Percentiles rank a stretch among this genome's conserved stretches.
Evolutionary conservation across 1,140 invertebrate genomes (phyloP).

Genomic region (Drosophila navojoa): DNA sequence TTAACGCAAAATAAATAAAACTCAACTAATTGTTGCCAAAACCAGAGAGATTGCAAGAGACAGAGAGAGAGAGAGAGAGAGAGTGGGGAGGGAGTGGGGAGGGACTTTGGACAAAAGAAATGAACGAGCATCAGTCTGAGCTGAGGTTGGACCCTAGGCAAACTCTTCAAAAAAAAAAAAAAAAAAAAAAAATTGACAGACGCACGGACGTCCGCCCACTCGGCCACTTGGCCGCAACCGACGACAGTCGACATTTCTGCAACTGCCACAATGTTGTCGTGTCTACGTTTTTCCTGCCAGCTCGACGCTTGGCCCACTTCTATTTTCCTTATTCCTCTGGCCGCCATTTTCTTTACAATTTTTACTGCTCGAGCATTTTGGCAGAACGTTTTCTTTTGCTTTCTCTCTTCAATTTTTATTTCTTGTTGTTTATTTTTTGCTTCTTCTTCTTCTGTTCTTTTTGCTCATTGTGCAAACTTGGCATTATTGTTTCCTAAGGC

Average conservation of each 20-base stretch:
- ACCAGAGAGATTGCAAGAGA: constrained; percentile 6
- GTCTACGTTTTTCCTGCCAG: constrained; percentile 39
- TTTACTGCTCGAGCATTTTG: constrained; percentile 77
- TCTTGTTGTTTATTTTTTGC: constrained; percentile 29
- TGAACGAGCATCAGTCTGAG: constrained; percentile 49
- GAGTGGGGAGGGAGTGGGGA: neutral
- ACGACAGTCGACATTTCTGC: constrained; percentile 78
- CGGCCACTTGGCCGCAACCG: constrained; percentile 51
- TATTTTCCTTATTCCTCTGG: constrained; percentile 49
- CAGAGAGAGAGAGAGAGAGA: neutral
- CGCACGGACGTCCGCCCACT: constrained; percentile 37
- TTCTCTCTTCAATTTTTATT: constrained; percentile 27
- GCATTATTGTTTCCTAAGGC: constrained; percentile 83
- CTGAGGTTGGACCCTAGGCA: constrained; percentile 45
- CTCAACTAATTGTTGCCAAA: constrained; percentile 82
- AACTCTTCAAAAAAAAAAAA: constrained; percentile 51
- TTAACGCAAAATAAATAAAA: constrained; percentile 84
- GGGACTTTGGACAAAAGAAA: constrained; percentile 39
- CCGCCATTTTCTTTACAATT: constrained; percentile 70
- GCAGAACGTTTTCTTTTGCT: constrained; percentile 28
- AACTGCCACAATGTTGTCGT: constrained; percentile 79
- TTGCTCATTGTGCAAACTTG: constrained; percentile 80
- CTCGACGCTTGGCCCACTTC: constrained; percentile 59
- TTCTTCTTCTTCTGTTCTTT: constrained; percentile 38
- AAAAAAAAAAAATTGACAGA: constrained; percentile 13